phyloP scores from a whole-genome alignment of 92 coral and sea anemone species.

The Epizoanthus ramosus region DNA sequence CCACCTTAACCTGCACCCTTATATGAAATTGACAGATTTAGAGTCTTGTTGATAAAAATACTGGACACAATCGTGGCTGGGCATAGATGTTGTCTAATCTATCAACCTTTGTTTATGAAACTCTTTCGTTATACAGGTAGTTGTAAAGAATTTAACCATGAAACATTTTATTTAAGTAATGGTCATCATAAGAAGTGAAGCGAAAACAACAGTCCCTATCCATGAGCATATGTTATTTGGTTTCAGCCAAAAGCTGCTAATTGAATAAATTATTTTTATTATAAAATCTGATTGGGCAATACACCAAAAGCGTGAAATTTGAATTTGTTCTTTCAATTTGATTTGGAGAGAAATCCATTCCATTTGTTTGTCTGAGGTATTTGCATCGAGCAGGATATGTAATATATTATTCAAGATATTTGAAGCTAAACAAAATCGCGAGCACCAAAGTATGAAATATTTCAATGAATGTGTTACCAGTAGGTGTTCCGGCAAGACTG shows the following conservation, averaged over 20 bases:
- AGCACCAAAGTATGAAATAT: conserved; percentile 6
- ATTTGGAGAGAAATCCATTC: background rate
- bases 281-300: background rate
- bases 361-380: background rate
- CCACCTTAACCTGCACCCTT: too few species aligned
- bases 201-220: background rate
- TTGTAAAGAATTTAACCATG: too few species aligned
- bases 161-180: too few species aligned
- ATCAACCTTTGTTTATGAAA: too few species aligned
- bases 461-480: conserved; percentile 3
- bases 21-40: too few species aligned
- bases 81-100: too few species aligned
- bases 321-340: too few species aligned
- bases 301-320: conserved; percentile 3
- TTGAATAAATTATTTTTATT: background rate
- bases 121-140: too few species aligned
- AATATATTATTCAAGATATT: background rate
- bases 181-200: too few species aligned
- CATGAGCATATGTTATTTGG: background rate
- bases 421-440: conserved; percentile 8
- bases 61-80: too few species aligned
- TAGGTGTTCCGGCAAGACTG: background rate
- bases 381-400: background rate
- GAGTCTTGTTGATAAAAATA: too few species aligned
- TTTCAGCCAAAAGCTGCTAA: background rate